Base-by-base conservation (phyloP, 2,113 vertebrate species). In the Lepisosteus osseus region DNA sequence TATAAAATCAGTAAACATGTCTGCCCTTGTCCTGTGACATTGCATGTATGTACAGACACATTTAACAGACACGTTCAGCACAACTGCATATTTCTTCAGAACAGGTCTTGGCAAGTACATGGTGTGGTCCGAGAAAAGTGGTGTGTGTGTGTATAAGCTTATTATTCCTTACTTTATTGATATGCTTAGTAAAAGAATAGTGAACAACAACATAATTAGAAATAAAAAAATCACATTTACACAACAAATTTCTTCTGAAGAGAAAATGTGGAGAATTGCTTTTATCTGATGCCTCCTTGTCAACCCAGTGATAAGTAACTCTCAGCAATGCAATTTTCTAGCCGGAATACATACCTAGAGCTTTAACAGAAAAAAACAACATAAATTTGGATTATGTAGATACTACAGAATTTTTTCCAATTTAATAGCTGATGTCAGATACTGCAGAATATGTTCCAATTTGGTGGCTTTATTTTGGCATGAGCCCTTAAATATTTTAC, bases 401-500 rank as follows among this genome's bases (percentile, higher is more conserved):
- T 71, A 61, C 71, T 64, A 68, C 67, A 43, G 44, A 71, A 61
- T 65, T 54, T 83, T 55, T 73, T 44, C 55, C 29, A 29, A 29
- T 9, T 2, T 72, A 61, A 76, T 79, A 75, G 70, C 79, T 66
- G 61, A 43, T 55, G 74, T 78, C 65, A 66, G 69, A 75, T 71
- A 61, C 71, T 64, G 67, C 67, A 43, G 44, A 71, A 61, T 65
- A 56, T 83, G 51, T 73, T 44, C 57, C 29, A 29, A 29, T 9
- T 2, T 73, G 78, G 78, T 82, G 72, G 14, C 14, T 59, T 78
- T 81, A 68, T 67, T 77, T 76, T 70, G 62, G 83, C 79, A 77
- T 76, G 69, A 61, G 64, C 81, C 83, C 87, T 86, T 83, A 87
- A 86, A 87, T 85, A 87, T 78, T 41, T 14, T 7, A 29, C 29